Conservation (phyloP, 2,797 vertebrate genomes). For the Sciurus carolinensis region DNA sequence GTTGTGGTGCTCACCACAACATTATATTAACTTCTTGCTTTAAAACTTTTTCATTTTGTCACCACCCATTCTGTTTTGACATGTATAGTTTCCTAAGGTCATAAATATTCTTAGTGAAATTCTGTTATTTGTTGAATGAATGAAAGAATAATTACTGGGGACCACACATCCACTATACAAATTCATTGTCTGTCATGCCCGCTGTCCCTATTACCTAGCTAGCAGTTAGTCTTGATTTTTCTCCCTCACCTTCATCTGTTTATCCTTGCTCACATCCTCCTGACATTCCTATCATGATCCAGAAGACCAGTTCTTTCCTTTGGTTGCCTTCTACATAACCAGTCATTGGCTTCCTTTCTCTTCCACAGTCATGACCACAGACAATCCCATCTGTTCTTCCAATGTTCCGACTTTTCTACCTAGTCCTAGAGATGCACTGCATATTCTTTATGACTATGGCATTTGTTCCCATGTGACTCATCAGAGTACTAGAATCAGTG, state of each 20-base stretch:
- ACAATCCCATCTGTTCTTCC: background rate
- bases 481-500: background rate
- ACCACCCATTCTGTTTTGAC: background rate
- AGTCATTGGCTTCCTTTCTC: background rate
- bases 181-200: background rate
- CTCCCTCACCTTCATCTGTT: background rate
- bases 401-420: background rate
- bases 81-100: background rate
- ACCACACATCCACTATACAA: background rate
- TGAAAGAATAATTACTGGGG: conserved; percentile 47
- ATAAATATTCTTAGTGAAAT: conserved; percentile 46
- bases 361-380: background rate
- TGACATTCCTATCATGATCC: conserved; percentile 20
- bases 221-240: background rate
- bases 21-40: conserved; percentile 4
- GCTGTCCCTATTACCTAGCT: background rate
- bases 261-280: conserved; percentile 23
- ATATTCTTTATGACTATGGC: background rate
- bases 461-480: background rate
- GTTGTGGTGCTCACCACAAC: background rate
- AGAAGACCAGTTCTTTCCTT: conserved; percentile 14
- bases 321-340: background rate
- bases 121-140: conserved; percentile 55
- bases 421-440: background rate
- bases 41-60: conserved; percentile 40